These are phyloP conservation scores for Eupeodes corollae DNA, from an alignment of 1,140 invertebrate species.

Conservation along the genomic window DNA sequence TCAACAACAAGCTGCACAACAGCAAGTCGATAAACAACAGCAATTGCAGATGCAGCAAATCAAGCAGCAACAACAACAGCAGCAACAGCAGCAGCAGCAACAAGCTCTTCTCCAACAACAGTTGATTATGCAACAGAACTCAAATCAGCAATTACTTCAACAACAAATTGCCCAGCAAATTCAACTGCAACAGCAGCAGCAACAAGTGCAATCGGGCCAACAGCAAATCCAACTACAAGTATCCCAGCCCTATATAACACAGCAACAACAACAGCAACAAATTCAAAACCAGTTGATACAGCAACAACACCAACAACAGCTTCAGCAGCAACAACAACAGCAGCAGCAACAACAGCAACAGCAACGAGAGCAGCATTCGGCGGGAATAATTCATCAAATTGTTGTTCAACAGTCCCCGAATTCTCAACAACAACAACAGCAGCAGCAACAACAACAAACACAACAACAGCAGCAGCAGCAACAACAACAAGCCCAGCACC, in stretches of 20 bases:
- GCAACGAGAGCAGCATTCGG: constrained; percentile 19
- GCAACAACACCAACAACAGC: constrained; percentile 7
- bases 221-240: constrained; percentile 16
- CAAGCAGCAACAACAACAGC: constrained; percentile 8
- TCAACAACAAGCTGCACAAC: constrained; percentile 15
- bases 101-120: constrained; percentile 11
- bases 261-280: constrained; percentile 40
- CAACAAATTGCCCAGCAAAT: constrained; percentile 9
- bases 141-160: constrained; percentile 8
- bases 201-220: constrained; percentile 17
- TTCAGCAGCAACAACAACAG: constrained; percentile 20
- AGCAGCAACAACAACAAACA: constrained; percentile 17
- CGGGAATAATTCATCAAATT: constrained; percentile 29
- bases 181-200: constrained; percentile 23
- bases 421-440: constrained; percentile 24
- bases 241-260: constrained; percentile 22
- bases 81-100: constrained; percentile 9
- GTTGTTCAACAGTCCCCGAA: constrained; percentile 38
- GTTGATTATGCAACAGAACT: background rate
- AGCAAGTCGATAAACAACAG: constrained; percentile 18
- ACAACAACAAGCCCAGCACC: constrained; percentile 29
- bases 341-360: constrained; percentile 24
- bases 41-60: constrained; percentile 19
- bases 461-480: constrained; percentile 30
- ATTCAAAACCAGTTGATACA: constrained; percentile 36